A percentile compares a stretch with the other conserved stretches of the same genome.
Conservation (phyloP, 2,888 invertebrate genomes). For the Mythimna lalbum region DNA sequence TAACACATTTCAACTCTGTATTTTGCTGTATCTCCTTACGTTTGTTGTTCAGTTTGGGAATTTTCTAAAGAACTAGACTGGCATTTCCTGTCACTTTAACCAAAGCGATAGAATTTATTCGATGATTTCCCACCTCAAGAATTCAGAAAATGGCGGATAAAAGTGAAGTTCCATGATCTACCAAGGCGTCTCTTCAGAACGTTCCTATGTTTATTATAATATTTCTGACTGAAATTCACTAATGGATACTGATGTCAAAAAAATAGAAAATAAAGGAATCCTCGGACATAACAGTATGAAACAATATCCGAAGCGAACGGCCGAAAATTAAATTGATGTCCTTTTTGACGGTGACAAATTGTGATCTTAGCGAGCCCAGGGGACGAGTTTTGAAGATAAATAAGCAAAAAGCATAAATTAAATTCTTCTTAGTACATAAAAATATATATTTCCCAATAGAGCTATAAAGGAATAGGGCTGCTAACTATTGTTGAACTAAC, state of each 20-base stretch:
- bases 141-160: constrained; percentile 14
- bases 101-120: too few species aligned
- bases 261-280: constrained; percentile 10
- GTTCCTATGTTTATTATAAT: not conserved
- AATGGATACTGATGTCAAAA: constrained; percentile 18
- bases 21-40: too few species aligned
- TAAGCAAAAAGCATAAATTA: constrained; percentile 60
- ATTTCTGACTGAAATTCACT: not conserved
- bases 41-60: too few species aligned
- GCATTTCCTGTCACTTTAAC: too few species aligned
- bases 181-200: too few species aligned
- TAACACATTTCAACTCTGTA: too few species aligned
- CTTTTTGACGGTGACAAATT: constrained; percentile 61
- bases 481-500: not conserved
- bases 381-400: constrained; percentile 57
- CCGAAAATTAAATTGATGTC: constrained; percentile 53
- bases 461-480: constrained; percentile 57
- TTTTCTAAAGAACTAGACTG: too few species aligned
- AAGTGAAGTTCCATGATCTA: constrained; percentile 13
- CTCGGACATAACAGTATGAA: constrained; percentile 7
- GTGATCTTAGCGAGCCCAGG: constrained; percentile 42
- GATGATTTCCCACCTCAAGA: too few species aligned
- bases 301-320: constrained; percentile 27
- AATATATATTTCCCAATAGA: constrained; percentile 64
- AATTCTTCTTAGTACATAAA: constrained; percentile 55